A percentile compares a stretch with the other conserved stretches of the same genome.
Conservation (phyloP, 2,113 vertebrate genomes). For the sheep (Ovis aries) region DNA sequence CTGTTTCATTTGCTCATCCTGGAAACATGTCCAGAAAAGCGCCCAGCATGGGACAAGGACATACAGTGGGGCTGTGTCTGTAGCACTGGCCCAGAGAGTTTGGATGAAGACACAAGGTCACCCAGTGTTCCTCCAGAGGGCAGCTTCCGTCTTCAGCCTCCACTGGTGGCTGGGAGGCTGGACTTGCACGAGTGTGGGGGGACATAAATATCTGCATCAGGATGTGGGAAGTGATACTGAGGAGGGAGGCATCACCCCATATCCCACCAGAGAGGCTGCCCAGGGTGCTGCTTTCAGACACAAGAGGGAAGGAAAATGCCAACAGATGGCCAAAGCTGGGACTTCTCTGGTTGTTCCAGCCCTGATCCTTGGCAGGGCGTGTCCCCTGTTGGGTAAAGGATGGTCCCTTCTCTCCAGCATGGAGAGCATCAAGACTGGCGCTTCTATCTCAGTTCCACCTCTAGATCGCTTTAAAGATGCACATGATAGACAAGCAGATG, state of each 20-base stretch:
- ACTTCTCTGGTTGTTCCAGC: not conserved
- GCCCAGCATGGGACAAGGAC: not conserved
- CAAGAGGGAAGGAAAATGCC: not conserved
- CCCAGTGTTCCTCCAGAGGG: not conserved
- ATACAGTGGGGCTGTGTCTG: not conserved
- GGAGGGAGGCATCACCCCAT: not conserved
- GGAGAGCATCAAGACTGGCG: not conserved
- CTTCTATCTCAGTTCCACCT: not conserved
- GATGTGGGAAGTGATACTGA: not conserved
- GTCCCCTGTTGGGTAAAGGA: not conserved
- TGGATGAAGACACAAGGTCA: not conserved
- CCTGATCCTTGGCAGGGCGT: not conserved
- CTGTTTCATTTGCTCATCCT: not conserved
- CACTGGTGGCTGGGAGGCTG: not conserved
- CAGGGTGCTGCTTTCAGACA: not conserved
- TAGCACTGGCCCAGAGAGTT: not conserved
- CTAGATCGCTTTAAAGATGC: not conserved
- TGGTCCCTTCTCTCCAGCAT: not conserved
- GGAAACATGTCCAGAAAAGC: not conserved
- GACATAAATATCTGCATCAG: not conserved
- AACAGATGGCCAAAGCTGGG: not conserved
- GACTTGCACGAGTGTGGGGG: not conserved
- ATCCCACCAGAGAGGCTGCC: not conserved
- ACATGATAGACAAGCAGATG: no score
- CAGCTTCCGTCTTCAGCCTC: not conserved